These are phyloP conservation scores for Hypotaenidia philippensis DNA, from an alignment of 2,797 vertebrate genomes.

Conservation along the genomic window DNA sequence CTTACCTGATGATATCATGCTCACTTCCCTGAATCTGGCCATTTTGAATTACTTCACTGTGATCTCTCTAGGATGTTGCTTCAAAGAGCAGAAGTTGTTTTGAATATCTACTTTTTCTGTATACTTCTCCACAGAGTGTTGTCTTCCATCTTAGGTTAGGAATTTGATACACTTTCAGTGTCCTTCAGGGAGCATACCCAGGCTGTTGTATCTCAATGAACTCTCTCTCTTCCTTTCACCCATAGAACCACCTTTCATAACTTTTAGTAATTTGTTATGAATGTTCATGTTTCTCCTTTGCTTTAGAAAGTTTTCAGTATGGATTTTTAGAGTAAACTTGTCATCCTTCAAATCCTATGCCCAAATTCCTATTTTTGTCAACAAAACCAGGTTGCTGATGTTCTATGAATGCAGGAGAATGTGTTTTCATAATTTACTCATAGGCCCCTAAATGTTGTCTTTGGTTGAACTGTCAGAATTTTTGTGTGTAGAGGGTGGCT, in stretches of 20 bases:
- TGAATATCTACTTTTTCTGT: not conserved
- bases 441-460: not conserved
- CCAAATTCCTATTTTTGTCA: not conserved
- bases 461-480: not conserved
- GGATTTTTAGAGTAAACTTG: not conserved
- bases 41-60: not conserved
- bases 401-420: not conserved
- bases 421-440: not conserved
- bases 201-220: not conserved
- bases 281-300: not conserved
- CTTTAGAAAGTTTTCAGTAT: not conserved
- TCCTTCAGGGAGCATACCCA: not conserved
- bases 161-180: not conserved
- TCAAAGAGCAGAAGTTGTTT: not conserved
- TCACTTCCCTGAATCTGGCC: not conserved
- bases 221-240: not conserved
- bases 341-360: not conserved
- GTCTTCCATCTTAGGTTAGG: not conserved
- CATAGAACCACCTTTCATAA: not conserved
- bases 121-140: not conserved
- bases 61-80: not conserved
- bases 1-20: not conserved
- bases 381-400: not conserved
- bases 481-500: not conserved
- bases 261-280: not conserved